Evolutionary conservation across 2,113 vertebrate species (phyloP).

Genomic region (Sprattus sprattus): DNA sequence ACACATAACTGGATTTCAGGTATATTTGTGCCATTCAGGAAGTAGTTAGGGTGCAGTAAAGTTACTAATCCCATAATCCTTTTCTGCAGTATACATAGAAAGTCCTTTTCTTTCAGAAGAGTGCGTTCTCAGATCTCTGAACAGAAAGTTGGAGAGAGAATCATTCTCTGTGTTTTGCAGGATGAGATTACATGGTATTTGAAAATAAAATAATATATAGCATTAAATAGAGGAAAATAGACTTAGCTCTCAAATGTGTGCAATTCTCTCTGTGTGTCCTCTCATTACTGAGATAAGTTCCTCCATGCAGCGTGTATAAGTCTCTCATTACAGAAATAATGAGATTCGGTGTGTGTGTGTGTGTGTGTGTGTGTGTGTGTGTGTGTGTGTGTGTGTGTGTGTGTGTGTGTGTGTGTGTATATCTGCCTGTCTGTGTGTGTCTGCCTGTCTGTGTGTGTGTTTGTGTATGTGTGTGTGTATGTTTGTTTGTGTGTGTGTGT

Average conservation of each 20-base stretch:
- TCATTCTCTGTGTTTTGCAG: not conserved
- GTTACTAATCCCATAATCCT: too few relatives aligned
- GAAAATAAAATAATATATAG: not conserved
- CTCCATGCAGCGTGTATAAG: constrained; percentile 1
- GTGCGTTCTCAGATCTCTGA: not conserved
- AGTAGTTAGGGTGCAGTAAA: not conserved
- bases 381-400: not conserved
- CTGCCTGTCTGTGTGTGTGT: not conserved
- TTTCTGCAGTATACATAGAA: too few relatives aligned
- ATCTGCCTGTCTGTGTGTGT: not conserved
- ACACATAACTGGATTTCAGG: not conserved
- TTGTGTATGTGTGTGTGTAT: not conserved
- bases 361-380: not conserved
- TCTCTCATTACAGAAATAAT: constrained; percentile 19
- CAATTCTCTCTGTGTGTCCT: not conserved
- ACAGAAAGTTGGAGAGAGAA: not conserved
- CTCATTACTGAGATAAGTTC: constrained; percentile 2
- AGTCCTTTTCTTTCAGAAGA: too few relatives aligned
- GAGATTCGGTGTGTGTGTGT: constrained; percentile 7
- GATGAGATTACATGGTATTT: not conserved
- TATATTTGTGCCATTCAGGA: not conserved
- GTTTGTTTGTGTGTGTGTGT: not conserved
- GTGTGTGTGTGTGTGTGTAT: not conserved
- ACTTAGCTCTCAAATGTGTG: not conserved
- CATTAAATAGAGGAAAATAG: not conserved